A percentile compares a stretch with the other conserved stretches of the same genome.
Evolutionary conservation across 2,113 vertebrate genomes (phyloP).

Genomic region (Rhinoderma darwinii): DNA sequence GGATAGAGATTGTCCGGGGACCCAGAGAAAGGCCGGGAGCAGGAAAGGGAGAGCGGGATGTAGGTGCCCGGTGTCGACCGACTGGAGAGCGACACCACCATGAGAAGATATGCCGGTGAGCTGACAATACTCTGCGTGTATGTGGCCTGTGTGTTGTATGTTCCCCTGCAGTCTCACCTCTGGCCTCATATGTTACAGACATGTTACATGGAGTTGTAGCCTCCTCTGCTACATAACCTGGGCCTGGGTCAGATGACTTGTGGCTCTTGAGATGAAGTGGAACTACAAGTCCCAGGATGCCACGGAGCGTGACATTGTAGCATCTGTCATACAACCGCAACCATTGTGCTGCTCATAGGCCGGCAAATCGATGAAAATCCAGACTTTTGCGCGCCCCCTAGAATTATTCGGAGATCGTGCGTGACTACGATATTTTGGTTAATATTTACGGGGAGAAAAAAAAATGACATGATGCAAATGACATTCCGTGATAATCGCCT

Average conservation of each 20-base stretch:
- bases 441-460: no score
- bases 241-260: neutral
- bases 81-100: neutral
- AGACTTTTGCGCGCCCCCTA: no score
- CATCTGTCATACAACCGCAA: neutral
- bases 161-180: neutral
- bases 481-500: no score
- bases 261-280: neutral
- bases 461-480: no score
- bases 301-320: neutral
- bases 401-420: neutral
- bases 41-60: conserved; percentile 29
- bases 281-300: neutral
- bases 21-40: conserved; percentile 26
- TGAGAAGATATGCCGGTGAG: conserved; percentile 55
- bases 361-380: no score
- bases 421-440: neutral
- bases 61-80: neutral
- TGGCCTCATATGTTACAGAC: neutral
- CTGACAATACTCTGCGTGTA: neutral
- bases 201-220: no score
- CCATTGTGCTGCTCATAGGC: neutral
- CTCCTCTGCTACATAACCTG: neutral
- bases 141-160: neutral
- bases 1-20: conserved; percentile 16